A percentile compares a stretch with the other conserved stretches of the same genome.
phyloP scores from a whole-genome alignment of 2,888 invertebrate genomes.

The Limnephilus marmoratus region DNA sequence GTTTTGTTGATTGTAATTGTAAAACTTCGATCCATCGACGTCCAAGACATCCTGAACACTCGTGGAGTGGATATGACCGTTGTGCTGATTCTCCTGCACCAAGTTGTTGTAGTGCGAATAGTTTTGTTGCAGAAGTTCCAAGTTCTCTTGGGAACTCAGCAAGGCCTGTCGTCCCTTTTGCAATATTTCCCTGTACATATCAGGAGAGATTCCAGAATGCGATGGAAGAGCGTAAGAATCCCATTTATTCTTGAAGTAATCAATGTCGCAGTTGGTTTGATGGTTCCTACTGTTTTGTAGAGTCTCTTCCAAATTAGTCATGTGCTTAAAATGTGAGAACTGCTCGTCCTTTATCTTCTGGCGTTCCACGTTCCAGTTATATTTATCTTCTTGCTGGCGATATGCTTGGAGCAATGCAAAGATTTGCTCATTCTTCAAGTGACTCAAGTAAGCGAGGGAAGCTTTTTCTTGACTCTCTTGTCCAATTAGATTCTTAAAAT shows the following conservation, averaged over 20 bases:
- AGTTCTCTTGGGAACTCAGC: constrained; percentile 51
- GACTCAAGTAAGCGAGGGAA: constrained; percentile 42
- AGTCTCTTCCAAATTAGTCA: constrained; percentile 49
- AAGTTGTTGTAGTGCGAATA: constrained; percentile 49
- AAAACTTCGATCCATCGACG: constrained; percentile 43
- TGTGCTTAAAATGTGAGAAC: constrained; percentile 49
- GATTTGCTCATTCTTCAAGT: constrained; percentile 47
- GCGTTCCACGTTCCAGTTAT: constrained; percentile 52
- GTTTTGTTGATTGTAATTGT: constrained; percentile 31
- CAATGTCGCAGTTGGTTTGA: constrained; percentile 46
- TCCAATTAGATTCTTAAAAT: constrained; percentile 36
- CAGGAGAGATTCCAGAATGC: constrained; percentile 24
- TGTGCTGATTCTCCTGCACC: constrained; percentile 26
- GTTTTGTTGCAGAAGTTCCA: constrained; percentile 49
- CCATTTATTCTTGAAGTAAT: constrained; percentile 56
- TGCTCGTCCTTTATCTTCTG: constrained; percentile 54
- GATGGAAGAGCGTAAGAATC: constrained; percentile 44
- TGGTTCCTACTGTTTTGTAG: constrained; percentile 5
- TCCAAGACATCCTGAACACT: constrained; percentile 52
- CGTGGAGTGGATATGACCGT: constrained; percentile 38
- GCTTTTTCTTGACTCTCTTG: constrained; percentile 52
- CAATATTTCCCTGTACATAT: constrained; percentile 51
- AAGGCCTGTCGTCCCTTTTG: constrained; percentile 43
- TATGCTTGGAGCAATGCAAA: constrained; percentile 47
- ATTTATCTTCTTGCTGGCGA: constrained; percentile 49